Conservation (phyloP, 2,888 invertebrate genomes). For the Aricia artaxerxes region DNA sequence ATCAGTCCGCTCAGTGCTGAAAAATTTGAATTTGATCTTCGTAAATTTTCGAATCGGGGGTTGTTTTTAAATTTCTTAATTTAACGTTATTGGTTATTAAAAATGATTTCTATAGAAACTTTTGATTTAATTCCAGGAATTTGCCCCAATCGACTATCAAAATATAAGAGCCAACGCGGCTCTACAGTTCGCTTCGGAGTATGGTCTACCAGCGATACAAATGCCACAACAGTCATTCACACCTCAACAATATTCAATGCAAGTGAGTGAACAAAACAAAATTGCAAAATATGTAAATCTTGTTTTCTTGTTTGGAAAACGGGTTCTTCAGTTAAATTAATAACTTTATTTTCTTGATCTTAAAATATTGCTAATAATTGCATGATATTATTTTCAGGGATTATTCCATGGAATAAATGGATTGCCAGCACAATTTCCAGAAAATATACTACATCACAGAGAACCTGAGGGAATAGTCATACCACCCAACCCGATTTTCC, state of each 20-base stretch:
- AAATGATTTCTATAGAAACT: neutral
- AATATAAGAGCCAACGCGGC: slow-evolving; percentile 65
- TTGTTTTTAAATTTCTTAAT: too few relatives aligned
- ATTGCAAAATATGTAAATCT: neutral
- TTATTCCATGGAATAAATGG: slow-evolving; percentile 54
- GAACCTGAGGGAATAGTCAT: slow-evolving; percentile 65
- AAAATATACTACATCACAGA: slow-evolving; percentile 52
- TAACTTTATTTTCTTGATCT: neutral
- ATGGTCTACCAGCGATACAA: slow-evolving; percentile 65
- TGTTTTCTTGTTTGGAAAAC: neutral
- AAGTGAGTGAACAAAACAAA: slow-evolving; percentile 46
- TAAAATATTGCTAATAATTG: neutral
- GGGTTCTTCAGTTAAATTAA: neutral
- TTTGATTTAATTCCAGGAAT: slow-evolving; percentile 29
- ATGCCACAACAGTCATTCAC: slow-evolving; percentile 57
- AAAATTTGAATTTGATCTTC: too few relatives aligned
- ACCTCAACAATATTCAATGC: slow-evolving; percentile 62
- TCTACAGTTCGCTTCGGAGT: slow-evolving; percentile 67
- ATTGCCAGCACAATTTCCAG: slow-evolving; percentile 58
- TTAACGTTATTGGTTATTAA: too few relatives aligned
- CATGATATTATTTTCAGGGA: slow-evolving; percentile 46
- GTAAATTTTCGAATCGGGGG: too few relatives aligned
- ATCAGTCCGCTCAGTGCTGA: too few relatives aligned
- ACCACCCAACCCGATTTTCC: slow-evolving; percentile 70
- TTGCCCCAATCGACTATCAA: slow-evolving; percentile 54